Conservation (phyloP, 2,888 invertebrate genomes). For the Omphaloscelis lunosa region DNA sequence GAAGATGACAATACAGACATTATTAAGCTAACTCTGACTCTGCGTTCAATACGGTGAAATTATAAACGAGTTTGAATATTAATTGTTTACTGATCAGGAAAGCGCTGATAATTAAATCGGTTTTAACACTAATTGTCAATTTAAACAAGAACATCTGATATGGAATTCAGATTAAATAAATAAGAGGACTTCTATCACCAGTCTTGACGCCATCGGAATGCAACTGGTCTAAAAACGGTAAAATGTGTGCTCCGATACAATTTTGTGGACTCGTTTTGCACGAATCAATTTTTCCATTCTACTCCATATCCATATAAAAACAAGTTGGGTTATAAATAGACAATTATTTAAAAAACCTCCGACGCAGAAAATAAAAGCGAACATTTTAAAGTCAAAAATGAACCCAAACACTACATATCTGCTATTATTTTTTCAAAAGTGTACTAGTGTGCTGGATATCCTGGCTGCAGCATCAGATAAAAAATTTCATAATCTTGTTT, state of each 20-base stretch:
- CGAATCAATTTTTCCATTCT: background rate
- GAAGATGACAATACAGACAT: background rate
- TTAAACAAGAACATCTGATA: background rate
- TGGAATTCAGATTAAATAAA: constrained; percentile 10
- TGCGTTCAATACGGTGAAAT: background rate
- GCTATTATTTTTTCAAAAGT: too few species aligned
- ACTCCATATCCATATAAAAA: background rate
- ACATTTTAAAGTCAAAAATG: too few species aligned
- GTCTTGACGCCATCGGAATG: background rate
- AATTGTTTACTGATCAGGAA: background rate
- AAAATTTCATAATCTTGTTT: too few species aligned
- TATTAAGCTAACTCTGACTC: background rate
- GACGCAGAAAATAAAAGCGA: too few species aligned
- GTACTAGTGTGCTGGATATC: too few species aligned
- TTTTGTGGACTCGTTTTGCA: background rate
- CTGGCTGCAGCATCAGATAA: too few species aligned
- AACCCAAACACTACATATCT: too few species aligned
- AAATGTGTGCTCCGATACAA: constrained; percentile 5
- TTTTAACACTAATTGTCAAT: constrained; percentile 5
- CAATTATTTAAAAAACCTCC: too few species aligned
- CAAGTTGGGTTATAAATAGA: too few species aligned
- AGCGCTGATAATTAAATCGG: background rate
- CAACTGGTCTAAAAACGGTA: constrained; percentile 22
- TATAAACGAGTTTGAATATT: background rate
- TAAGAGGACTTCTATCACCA: background rate